Percentiles rank a stretch among this genome's conserved stretches.
Evolutionary conservation across 2,797 vertebrate genomes (phyloP).

Genomic region (Muscicapa comitata): DNA sequence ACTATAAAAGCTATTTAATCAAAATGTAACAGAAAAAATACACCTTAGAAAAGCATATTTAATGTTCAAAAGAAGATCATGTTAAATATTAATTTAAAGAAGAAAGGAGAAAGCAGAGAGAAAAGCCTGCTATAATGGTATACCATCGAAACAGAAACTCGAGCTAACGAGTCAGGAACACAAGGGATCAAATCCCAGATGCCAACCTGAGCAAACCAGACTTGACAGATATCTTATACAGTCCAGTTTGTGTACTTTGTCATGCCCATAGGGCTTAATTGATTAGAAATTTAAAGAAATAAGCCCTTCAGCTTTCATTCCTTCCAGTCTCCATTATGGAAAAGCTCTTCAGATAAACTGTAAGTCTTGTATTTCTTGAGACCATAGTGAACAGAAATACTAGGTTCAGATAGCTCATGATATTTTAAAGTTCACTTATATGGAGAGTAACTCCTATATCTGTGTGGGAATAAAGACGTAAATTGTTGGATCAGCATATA

Average conservation of each 20-base stretch:
- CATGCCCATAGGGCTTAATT: background rate
- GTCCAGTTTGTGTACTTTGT: background rate
- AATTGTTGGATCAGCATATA: background rate
- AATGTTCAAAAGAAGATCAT: background rate
- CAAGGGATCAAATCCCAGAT: background rate
- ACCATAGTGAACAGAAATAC: background rate
- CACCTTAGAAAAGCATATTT: background rate
- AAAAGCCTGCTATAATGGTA: background rate
- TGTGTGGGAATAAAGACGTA: background rate
- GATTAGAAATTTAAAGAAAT: constrained; percentile 3
- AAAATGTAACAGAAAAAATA: background rate
- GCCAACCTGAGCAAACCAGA: background rate
- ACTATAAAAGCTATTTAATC: background rate
- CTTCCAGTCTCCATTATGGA: background rate
- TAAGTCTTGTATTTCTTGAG: background rate
- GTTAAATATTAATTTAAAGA: background rate
- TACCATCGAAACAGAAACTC: background rate
- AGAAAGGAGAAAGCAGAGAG: background rate
- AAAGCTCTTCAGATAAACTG: background rate
- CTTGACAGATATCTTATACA: background rate
- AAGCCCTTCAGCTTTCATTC: background rate
- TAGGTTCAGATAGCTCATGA: background rate
- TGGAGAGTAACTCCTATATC: background rate
- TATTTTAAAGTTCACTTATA: background rate
- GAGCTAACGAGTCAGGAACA: background rate